Percentiles rank a stretch among this genome's conserved stretches.
phyloP scores from a whole-genome alignment of 2,113 vertebrate species.

The Perca fluviatilis region DNA sequence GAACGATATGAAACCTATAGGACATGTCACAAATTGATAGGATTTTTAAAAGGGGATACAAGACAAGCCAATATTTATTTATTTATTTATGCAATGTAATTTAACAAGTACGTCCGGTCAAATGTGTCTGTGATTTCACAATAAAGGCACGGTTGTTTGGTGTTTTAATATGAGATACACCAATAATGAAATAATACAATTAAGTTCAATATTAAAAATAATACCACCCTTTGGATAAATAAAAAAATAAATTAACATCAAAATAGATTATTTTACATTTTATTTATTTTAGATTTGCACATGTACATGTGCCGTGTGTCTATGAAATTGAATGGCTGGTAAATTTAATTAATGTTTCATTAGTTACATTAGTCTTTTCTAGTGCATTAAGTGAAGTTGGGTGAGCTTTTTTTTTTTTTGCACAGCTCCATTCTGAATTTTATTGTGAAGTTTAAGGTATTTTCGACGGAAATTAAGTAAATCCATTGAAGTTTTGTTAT shows the following conservation, averaged over 20 bases:
- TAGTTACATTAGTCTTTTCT: neutral
- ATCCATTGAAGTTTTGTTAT: neutral
- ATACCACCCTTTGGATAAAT: too few relatives aligned
- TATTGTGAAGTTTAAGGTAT: conserved; percentile 11
- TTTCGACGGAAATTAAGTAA: conserved; percentile 17
- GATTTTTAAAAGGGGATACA: neutral
- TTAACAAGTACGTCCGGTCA: neutral
- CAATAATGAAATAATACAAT: neutral
- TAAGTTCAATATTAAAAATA: too few relatives aligned
- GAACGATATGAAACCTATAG: neutral
- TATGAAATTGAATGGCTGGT: neutral
- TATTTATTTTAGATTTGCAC: too few relatives aligned
- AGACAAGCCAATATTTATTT: too few relatives aligned
- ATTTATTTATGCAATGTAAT: too few relatives aligned
- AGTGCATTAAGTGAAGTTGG: too few relatives aligned
- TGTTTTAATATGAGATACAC: neutral
- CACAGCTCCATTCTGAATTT: neutral
- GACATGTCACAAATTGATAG: neutral
- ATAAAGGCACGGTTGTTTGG: neutral
- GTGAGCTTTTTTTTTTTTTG: neutral
- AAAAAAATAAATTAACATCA: too few relatives aligned
- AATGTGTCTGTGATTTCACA: neutral
- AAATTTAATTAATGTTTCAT: neutral
- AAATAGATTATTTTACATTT: too few relatives aligned
- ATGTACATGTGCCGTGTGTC: neutral